Evolutionary conservation across 2,797 vertebrate genomes (phyloP).

Genomic region (Eptatretus atami): DNA sequence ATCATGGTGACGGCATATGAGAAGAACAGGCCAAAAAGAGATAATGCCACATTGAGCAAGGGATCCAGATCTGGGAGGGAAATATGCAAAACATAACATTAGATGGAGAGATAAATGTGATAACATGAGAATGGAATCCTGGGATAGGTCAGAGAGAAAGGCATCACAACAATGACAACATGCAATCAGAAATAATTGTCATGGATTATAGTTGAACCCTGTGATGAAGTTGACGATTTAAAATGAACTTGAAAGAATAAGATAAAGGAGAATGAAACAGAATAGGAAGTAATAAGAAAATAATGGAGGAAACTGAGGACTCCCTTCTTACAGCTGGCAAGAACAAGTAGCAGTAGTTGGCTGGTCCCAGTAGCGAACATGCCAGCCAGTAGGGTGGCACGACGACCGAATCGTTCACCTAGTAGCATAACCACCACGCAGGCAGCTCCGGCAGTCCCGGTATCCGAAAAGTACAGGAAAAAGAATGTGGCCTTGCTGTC

Average conservation of each 20-base stretch:
- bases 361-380: slow-evolving; percentile 48
- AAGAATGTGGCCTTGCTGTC: slow-evolving; percentile 18
- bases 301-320: no score
- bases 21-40: slow-evolving; percentile 41
- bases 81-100: not conserved
- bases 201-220: no score
- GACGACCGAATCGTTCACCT: slow-evolving; percentile 32
- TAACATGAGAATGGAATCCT: no score
- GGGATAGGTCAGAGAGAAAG: no score
- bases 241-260: no score
- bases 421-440: slow-evolving; percentile 20
- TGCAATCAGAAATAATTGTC: no score
- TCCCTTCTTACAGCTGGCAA: no score
- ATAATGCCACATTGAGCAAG: slow-evolving; percentile 34
- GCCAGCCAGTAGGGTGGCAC: slow-evolving; percentile 38
- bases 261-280: no score
- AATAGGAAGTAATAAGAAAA: no score
- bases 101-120: not conserved
- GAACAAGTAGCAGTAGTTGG: slow-evolving; percentile 12
- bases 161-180: no score
- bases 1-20: slow-evolving; percentile 40
- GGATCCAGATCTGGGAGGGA: slow-evolving; percentile 29
- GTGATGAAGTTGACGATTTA: no score
- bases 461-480: slow-evolving; percentile 15
- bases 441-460: slow-evolving; percentile 35